Evolutionary conservation across 2,888 invertebrate genomes (phyloP), one percentile per base, ranked within the genome.

Genomic region (Neuroscelio doddi): DNA sequence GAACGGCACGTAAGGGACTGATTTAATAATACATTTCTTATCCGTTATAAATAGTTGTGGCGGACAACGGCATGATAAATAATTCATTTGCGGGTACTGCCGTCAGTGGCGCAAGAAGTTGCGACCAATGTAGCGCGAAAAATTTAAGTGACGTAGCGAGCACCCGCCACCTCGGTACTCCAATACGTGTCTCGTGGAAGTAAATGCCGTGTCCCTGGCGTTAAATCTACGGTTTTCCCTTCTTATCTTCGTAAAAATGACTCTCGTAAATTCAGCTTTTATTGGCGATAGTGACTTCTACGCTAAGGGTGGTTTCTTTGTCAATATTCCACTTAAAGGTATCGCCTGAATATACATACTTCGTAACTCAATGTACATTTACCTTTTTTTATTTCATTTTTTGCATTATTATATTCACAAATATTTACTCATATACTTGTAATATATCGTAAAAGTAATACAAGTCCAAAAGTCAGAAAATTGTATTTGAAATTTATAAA

Each of bases 131-230:
- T 49, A 63, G 64, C 62, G 64, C 64, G 64, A 68, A 62, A 68
- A 68, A 70, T 66, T 70, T 67, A 70, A 70, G 62, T 65, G 64
- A 63, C 59, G 52, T 57, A 47, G 66, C 55, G 64, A 62, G 64
- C 68, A 59, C 68, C 56, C 61, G 59, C 63, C 56, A 58, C 55
- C 56, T 61, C 57, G 55, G 56, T 49, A 47, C 61, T 62, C 66
- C 65, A 65, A 69, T 69, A 65, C 61, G 63, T 67, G 69, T 67
- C 67, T 47, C 21, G 34, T 44, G 55, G 64, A 69, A 68, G 68
- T 64, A 67, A 69, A 69, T 68, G 57, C 67, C 59, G 59, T 63
- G 66, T 69, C 64, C 51, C 32, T 24, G 51, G 51, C 53, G 53
- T 62, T 68, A 64, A 68, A 64, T 64, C 68, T 64, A 56, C 62